Percentiles rank a stretch among this genome's conserved stretches.
Conservation (phyloP, 2,113 vertebrate species). For the Sylvicapra grimmia region DNA sequence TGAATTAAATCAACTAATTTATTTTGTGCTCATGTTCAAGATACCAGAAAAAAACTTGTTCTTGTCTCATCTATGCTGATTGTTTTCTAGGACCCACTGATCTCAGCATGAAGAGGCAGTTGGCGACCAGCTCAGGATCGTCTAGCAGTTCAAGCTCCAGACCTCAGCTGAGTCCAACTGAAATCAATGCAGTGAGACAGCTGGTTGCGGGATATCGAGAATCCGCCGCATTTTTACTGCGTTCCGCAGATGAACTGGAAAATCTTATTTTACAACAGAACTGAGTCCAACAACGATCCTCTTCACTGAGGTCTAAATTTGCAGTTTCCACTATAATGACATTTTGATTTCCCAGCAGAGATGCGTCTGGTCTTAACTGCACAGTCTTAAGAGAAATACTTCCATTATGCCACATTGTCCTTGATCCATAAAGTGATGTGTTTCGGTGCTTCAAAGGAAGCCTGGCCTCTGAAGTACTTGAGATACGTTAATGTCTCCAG, state of each 20-base stretch:
- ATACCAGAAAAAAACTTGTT: neutral
- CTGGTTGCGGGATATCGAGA: constrained; percentile 98
- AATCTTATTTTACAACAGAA: constrained; percentile 99
- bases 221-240: constrained; percentile 96
- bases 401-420: constrained; percentile 81
- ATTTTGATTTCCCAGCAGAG: constrained; percentile 82
- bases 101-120: constrained; percentile 97
- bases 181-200: constrained; percentile 96
- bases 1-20: neutral
- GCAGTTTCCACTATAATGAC: constrained; percentile 85
- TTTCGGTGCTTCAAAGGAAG: constrained; percentile 83
- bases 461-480: constrained; percentile 76
- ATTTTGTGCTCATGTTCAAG: neutral
- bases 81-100: constrained; percentile 91
- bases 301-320: constrained; percentile 75
- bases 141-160: constrained; percentile 91
- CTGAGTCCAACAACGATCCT: constrained; percentile 82
- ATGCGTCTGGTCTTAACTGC: constrained; percentile 76
- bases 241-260: constrained; percentile 98
- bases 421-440: constrained; percentile 81
- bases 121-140: constrained; percentile 89
- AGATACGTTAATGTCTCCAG: constrained; percentile 80
- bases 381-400: constrained; percentile 80
- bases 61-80: neutral
- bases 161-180: constrained; percentile 95